These are phyloP conservation scores for Rhinatrema bivittatum DNA, from an alignment of 2,797 vertebrate species.

Conservation along the genomic window DNA sequence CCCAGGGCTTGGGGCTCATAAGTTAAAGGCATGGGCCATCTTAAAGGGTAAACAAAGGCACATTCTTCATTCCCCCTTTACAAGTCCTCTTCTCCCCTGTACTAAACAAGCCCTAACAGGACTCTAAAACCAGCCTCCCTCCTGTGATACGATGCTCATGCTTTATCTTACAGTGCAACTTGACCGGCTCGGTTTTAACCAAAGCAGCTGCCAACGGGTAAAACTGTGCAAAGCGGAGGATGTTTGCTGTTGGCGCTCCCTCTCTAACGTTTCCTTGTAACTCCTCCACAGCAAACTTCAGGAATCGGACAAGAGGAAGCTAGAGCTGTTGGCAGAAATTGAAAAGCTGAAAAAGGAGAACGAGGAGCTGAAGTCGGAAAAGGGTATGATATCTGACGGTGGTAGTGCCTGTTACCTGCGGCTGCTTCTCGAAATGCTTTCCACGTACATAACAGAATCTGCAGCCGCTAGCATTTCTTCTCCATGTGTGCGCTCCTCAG, in stretches of 20 bases:
- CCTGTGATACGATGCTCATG: conserved; percentile 15
- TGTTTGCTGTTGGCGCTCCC: not conserved
- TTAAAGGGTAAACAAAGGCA: not conserved
- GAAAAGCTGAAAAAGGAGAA: conserved; percentile 89
- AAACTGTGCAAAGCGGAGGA: not conserved
- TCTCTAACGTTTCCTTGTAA: too few relatives aligned
- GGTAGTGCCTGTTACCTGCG: too few relatives aligned
- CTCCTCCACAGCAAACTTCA: conserved; percentile 81
- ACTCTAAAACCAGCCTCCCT: conserved; percentile 8
- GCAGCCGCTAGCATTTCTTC: too few relatives aligned
- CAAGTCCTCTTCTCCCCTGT: not conserved
- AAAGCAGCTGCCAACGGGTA: not conserved
- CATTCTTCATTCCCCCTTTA: not conserved
- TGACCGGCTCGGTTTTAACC: conserved; percentile 7
- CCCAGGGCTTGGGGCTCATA: not conserved
- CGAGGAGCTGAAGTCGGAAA: conserved; percentile 84
- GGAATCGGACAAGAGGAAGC: conserved; percentile 85
- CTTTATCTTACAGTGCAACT: conserved; percentile 4
- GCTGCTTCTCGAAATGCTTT: too few relatives aligned
- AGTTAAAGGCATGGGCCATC: conserved; percentile 1
- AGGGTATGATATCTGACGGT: conserved; percentile 69
- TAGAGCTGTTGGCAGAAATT: conserved; percentile 81
- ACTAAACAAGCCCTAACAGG: not conserved
- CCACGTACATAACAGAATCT: too few relatives aligned
- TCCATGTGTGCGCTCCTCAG: too few relatives aligned